Evolutionary conservation across 2,113 vertebrate species (phyloP), one percentile per base, ranked within the genome.

Genomic region (Pogonocichla stellata): DNA sequence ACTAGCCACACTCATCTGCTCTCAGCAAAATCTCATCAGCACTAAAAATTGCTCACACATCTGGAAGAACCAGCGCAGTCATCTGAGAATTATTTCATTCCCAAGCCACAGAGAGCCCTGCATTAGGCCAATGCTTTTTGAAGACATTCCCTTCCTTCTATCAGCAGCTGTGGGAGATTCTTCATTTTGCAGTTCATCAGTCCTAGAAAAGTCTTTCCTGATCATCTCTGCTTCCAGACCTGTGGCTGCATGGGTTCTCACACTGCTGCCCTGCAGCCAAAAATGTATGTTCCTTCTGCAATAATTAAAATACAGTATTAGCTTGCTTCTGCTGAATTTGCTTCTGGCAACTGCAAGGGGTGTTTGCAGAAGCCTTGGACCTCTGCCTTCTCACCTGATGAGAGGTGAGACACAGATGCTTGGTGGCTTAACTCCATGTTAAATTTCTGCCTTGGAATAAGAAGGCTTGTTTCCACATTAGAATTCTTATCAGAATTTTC

Each of bases 31-130:
- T 71, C 80, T 91, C 86, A 78, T 77, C 80, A 64, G 77, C 77
- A 50, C 80, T 95, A 93, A 94, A 95, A 93, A 91, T 74, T 84
- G 38, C 77, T 91, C 86, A 45, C 92, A 93, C 92, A 91, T 90
- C 93, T 97, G 93, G 96, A 87, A 93, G 89, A 81, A 60, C 31
- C 77, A 57, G 40, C 3, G 0, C 40, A 89, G 73, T 84, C 88
- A 95, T 91, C 65, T 91, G 84, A 93, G 83, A 95, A 87, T 61
- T 74, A 91, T 91, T 86, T 81, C 10, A 40, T 42, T 71, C 50
- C 69, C 10, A 15, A 93, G 56, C 69, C 62, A 2, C 82, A 66
- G 69, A 92, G 51, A 38, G 2, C 36, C 53, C 43, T 69, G 31
- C 12, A 8, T 47, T 33, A 80, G 47, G 82, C 82, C 43, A 54